Percentiles rank a stretch among this genome's conserved stretches.
Conservation (phyloP, 2,888 invertebrate species). For the Helleia helle region DNA sequence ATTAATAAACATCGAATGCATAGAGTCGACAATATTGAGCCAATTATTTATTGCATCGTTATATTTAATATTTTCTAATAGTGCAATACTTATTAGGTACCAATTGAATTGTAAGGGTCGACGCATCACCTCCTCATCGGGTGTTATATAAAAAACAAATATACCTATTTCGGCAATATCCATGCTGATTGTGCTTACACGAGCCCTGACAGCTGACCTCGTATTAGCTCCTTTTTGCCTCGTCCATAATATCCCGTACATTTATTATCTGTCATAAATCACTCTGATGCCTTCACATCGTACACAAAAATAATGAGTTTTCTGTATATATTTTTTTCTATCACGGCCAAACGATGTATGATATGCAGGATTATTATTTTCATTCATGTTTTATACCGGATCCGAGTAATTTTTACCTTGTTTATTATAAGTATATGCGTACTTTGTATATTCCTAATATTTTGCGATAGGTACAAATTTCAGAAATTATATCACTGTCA, state of each 20-base stretch:
- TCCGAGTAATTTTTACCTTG: too few relatives aligned
- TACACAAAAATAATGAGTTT: constrained; percentile 8
- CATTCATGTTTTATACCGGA: neutral
- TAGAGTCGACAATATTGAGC: too few relatives aligned
- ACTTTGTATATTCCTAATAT: too few relatives aligned
- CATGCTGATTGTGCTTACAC: neutral
- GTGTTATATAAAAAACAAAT: neutral
- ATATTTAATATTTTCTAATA: too few relatives aligned
- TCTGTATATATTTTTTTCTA: constrained; percentile 5
- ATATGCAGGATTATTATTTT: neutral
- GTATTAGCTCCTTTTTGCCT: constrained; percentile 7
- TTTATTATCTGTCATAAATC: constrained; percentile 9
- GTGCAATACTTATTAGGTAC: too few relatives aligned
- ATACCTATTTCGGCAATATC: neutral
- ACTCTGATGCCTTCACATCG: constrained; percentile 7
- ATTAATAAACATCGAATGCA: too few relatives aligned
- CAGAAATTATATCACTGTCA: too few relatives aligned
- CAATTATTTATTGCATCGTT: too few relatives aligned
- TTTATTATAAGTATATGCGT: too few relatives aligned
- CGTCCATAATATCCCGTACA: constrained; percentile 9
- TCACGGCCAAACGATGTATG: neutral
- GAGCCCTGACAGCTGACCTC: constrained; percentile 1
- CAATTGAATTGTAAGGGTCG: too few relatives aligned
- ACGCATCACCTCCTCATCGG: too few relatives aligned
- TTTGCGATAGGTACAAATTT: too few relatives aligned